Conservation (phyloP, 2,888 invertebrate species). For the Macropis europaea region DNA sequence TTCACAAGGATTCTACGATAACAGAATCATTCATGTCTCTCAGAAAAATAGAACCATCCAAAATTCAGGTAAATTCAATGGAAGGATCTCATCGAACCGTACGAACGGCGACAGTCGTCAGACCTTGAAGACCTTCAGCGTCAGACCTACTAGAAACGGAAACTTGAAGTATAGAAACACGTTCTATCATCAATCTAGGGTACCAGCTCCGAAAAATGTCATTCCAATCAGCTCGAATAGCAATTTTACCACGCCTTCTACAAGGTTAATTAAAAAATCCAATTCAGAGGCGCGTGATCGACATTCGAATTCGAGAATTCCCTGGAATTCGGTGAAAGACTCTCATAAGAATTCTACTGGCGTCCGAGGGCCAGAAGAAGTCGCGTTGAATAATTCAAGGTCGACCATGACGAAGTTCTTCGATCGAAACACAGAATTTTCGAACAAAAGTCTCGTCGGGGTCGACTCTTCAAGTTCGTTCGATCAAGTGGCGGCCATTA, state of each 20-base stretch:
- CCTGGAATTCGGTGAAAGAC: neutral
- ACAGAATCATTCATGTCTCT: no score
- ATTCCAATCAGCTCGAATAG: neutral
- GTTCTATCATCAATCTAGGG: neutral
- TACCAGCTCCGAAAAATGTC: neutral
- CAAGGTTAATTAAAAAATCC: neutral
- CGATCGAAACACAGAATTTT: neutral
- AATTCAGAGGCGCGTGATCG: neutral
- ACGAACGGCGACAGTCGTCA: neutral
- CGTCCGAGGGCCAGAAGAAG: neutral
- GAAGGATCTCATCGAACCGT: no score
- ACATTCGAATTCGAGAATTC: slow-evolving; percentile 2
- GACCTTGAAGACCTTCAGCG: neutral
- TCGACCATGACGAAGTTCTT: slow-evolving; percentile 8
- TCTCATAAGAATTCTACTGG: neutral
- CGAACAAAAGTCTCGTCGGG: neutral
- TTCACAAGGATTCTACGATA: neutral
- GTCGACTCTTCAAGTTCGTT: slow-evolving; percentile 29
- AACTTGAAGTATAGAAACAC: neutral
- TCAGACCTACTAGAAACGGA: neutral
- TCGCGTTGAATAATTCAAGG: slow-evolving; percentile 49
- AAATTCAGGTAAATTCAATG: neutral
- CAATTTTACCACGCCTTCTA: neutral
- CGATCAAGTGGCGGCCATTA: slow-evolving; percentile 42
- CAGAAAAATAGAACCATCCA: neutral